Evolutionary conservation across 64 coral and sea anemone species (phyloP), one percentile per base, ranked within the genome.

Genomic region (Astreopora myriophthalma): DNA sequence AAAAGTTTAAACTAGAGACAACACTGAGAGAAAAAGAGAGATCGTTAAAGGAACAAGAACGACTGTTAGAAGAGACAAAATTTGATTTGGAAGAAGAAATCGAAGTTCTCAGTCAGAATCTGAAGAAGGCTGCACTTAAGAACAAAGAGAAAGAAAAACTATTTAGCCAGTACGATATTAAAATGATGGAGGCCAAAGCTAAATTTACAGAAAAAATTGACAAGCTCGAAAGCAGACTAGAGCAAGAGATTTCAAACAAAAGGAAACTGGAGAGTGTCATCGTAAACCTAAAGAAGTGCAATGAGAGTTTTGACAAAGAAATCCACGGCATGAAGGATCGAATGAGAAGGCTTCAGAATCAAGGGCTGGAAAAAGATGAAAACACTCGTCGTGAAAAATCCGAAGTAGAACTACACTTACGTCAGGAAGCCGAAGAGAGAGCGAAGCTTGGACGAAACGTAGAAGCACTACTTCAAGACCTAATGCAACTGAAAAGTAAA

Each of bases 11-110:
- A 30, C 48, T 92, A 23, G 90, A 92, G 36, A 82, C 82, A 24
- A 33, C n/a, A 25, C 11, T 92, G 3, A 70, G 90, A 25, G 90
- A 92, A 33, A 92, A 77, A 11, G 90, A 92, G 4, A 28, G 90
- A 34, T 51, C 44, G 25, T 14, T 86, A 30, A 92, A 92, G 68
- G 90, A 92, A 60, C 82, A 79, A 22, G 90, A 86, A 8, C 51
- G 80, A 20, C 31, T 86, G 26, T 55, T 92, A 6, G 90, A 92
- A 92, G 90, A 92, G 40, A 85, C 44, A 3, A 92, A 86, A 42
- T 85, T 86, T 86, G 90, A 92, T 58, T 76, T 85, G 20, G 90
- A 92, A 67, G 90, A 92, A 28, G 90, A 92, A 40, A 71, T 86
- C 5, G 84, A 92, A 76, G 42, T 86, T 36, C 80, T 86, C 3